Percentiles rank a stretch among this genome's conserved stretches.
Evolutionary conservation across 1,140 invertebrate species (phyloP).

Genomic region (Mactra quadrangularis): DNA sequence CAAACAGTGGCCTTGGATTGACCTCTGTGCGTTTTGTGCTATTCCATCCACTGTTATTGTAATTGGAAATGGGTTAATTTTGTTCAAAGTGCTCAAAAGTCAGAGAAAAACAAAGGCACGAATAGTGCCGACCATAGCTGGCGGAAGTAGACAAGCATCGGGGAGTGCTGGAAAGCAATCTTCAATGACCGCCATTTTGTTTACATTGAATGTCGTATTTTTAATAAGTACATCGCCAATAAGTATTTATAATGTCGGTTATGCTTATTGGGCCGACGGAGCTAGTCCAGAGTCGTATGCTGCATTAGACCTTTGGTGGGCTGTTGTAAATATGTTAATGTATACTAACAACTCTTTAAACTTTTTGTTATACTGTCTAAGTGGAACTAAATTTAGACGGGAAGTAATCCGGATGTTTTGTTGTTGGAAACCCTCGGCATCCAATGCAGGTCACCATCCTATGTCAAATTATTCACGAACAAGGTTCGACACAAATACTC

Average conservation of each 20-base stretch:
- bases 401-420: constrained; percentile 47
- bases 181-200: constrained; percentile 26
- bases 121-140: neutral
- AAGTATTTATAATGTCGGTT: constrained; percentile 48
- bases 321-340: constrained; percentile 58
- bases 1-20: constrained; percentile 56
- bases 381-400: constrained; percentile 46
- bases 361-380: constrained; percentile 50
- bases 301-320: constrained; percentile 31
- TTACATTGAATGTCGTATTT: constrained; percentile 49
- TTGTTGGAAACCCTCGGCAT: neutral
- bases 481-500: too few species aligned
- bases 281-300: constrained; percentile 1
- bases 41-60: constrained; percentile 35
- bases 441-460: neutral
- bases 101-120: constrained; percentile 21
- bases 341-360: constrained; percentile 49
- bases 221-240: constrained; percentile 50
- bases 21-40: constrained; percentile 36
- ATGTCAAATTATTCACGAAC: too few species aligned
- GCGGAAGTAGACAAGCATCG: neutral
- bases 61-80: constrained; percentile 41
- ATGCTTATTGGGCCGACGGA: constrained; percentile 14
- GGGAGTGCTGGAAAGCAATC: constrained; percentile 17
- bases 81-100: constrained; percentile 37